Base-by-base conservation (phyloP, 2,113 vertebrate genomes). In the Gasterosteus nipponicus region DNA sequence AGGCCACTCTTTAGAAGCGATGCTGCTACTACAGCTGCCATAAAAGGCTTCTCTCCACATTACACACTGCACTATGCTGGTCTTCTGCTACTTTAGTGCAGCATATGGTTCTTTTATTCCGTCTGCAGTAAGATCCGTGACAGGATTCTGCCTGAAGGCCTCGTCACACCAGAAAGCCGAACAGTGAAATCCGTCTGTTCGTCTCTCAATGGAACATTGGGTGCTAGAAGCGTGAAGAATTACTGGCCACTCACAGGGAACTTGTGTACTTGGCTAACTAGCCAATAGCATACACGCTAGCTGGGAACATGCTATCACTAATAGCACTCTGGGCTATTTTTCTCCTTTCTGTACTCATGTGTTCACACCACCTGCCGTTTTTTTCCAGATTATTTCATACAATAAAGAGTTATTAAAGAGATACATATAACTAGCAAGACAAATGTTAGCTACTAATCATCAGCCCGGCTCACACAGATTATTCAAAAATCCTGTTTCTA, bases 1-100 rank as follows among this genome's bases (percentile, higher is more conserved):
- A 74, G 79, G 76, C 84, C 88, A 82, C 62, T 62, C 78, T 66
- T 74, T 47, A 16, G 76, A 77, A 58, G 57, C n/a, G 44, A 26
- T 53, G 31, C 68, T 22, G 71, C 62, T 41, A 33, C 60, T 53
- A 72, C 73, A 76, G 82, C 70, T 75, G 77, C 70, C 62, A 53
- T 60, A 59, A 85, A 70, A 72, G 49, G 18, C 54, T 77, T 75
- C 38, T 69, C 33, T 61, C 35, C 65, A 54, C 78, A 64, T 68
- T 62, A 60, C 54, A 33, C 76, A 75, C 78, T 38, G 78, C 39
- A 69, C 75, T 70, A 67, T 46, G 63, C 74, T 72, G 67, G 33
- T 77, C 46, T 53, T 73, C 58, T 69, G 29, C 41, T 44, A 54
- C 54, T 62, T 73, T 29, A 63, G 58, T 73, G 67, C 57, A 51